Evolutionary conservation across 37 sponge, comb jelly and placozoan species (phyloP).

Genomic region (Ianthella basta): DNA sequence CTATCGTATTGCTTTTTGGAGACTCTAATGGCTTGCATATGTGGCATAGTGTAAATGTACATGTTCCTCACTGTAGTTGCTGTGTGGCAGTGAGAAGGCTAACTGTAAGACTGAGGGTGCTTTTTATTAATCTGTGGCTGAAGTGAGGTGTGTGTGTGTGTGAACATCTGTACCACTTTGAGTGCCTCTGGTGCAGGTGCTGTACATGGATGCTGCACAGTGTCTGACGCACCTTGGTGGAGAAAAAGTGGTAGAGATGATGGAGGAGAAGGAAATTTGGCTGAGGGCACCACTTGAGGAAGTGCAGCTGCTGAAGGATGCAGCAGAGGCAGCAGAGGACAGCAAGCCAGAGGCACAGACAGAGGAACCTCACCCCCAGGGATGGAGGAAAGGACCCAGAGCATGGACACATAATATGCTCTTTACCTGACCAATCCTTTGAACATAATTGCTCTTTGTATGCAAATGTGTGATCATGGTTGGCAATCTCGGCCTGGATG

Average conservation of each 20-base stretch:
- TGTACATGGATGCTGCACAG: constrained; percentile 69
- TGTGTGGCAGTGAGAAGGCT: constrained; percentile 14
- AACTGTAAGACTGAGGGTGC: constrained; percentile 65
- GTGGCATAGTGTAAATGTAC: no score
- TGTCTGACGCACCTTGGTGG: constrained; percentile 49
- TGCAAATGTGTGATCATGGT: no score
- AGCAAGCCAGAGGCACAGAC: neutral
- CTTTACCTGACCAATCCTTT: no score
- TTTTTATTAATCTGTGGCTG: constrained; percentile 72
- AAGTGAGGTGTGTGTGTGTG: no score
- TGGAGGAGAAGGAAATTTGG: constrained; percentile 84
- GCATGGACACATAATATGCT: no score
- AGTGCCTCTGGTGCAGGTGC: constrained; percentile 43
- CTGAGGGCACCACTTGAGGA: constrained; percentile 83
- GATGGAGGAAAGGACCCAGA: no score
- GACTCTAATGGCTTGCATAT: no score
- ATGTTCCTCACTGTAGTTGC: constrained; percentile 42
- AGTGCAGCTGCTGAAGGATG: constrained; percentile 63
- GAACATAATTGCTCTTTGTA: no score
- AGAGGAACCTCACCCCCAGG: no score
- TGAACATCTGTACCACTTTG: no score
- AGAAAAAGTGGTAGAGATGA: constrained; percentile 63
- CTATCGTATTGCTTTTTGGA: no score
- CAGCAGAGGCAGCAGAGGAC: neutral
- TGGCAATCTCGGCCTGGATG: no score